Evolutionary conservation across 2,888 invertebrate genomes (phyloP).

Genomic region (Lithodes maja): DNA sequence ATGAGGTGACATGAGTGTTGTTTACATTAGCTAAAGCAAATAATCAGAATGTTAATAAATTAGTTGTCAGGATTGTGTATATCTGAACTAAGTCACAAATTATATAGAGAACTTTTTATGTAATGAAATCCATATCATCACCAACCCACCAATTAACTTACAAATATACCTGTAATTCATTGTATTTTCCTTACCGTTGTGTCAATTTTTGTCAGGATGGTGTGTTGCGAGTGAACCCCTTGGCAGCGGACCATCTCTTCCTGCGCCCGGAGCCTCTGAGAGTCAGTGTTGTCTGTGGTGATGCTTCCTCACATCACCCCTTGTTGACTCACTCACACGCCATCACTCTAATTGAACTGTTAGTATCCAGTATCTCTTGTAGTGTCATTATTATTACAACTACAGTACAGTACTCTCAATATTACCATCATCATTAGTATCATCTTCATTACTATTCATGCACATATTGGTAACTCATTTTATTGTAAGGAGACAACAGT

Average conservation of each 20-base stretch:
- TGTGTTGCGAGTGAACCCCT: slow-evolving; percentile 27
- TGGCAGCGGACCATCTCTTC: slow-evolving; percentile 39
- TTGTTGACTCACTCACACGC: slow-evolving; percentile 34
- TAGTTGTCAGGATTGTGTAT: no score
- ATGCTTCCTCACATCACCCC: slow-evolving; percentile 36
- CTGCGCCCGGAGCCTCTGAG: slow-evolving; percentile 35
- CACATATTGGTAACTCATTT: background rate
- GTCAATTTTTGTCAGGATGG: slow-evolving; percentile 6
- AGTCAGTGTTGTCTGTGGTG: slow-evolving; percentile 58
- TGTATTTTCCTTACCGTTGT: no score
- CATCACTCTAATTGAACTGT: slow-evolving; percentile 61
- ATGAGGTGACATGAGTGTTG: no score
- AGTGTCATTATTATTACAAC: background rate
- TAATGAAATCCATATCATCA: no score
- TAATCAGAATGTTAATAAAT: no score
- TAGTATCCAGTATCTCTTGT: slow-evolving; percentile 4
- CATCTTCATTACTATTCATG: background rate
- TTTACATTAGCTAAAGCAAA: no score
- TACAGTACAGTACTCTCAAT: background rate
- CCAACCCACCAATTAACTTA: no score
- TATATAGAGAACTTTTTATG: no score
- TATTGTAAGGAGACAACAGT: no score
- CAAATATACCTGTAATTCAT: no score
- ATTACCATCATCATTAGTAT: no score
- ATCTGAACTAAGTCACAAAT: no score